Conservation (phyloP, 1,140 invertebrate species). For the Melitaea cinxia region DNA sequence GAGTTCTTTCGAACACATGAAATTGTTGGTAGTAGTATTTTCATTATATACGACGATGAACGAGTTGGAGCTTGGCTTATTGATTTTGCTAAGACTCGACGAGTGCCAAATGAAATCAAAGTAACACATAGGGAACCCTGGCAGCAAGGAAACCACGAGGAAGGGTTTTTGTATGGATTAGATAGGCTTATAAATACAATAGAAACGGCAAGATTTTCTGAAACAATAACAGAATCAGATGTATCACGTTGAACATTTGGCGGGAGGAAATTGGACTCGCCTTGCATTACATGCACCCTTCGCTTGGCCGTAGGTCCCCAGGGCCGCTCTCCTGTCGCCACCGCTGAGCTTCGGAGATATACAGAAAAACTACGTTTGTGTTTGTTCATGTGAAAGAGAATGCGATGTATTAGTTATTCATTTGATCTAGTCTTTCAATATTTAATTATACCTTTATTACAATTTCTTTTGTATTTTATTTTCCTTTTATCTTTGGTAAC, state of each 20-base stretch:
- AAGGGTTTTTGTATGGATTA: constrained; percentile 95
- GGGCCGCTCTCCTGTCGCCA: constrained; percentile 48
- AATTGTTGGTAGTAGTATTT: constrained; percentile 96
- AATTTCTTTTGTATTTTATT: background rate
- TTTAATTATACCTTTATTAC: constrained; percentile 52
- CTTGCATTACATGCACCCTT: constrained; percentile 61
- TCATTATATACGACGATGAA: constrained; percentile 95
- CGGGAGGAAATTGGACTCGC: constrained; percentile 63
- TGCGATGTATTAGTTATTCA: constrained; percentile 59
- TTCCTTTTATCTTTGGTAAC: too few species aligned
- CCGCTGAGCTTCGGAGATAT: constrained; percentile 60
- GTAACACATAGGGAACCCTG: constrained; percentile 91
- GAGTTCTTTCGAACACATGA: constrained; percentile 95
- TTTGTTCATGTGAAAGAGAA: constrained; percentile 70
- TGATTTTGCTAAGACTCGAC: constrained; percentile 96
- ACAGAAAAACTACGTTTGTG: constrained; percentile 64
- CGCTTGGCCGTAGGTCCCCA: constrained; percentile 46
- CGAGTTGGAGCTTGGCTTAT: constrained; percentile 96
- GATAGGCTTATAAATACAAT: constrained; percentile 88
- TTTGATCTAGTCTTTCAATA: constrained; percentile 75
- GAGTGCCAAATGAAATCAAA: constrained; percentile 86
- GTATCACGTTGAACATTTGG: constrained; percentile 69
- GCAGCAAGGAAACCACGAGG: constrained; percentile 96
- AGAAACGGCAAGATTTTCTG: constrained; percentile 63
- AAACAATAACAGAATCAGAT: constrained; percentile 59